Evolutionary conservation across 2,888 invertebrate genomes (phyloP).

Genomic region (Andricus curvator): DNA sequence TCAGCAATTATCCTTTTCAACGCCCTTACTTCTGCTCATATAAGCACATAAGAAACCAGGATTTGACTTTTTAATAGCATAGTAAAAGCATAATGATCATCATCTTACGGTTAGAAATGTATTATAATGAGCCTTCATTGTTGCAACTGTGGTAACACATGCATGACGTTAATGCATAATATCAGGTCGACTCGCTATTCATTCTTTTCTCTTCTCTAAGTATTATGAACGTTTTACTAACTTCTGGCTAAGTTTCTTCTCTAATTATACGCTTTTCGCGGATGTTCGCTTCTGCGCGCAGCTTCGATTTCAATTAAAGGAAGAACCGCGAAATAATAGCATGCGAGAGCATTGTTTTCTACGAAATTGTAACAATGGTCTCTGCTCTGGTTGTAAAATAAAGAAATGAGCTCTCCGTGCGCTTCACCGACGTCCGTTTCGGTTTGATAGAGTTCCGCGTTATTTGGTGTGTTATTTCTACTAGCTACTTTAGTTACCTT

Average conservation of each 20-base stretch:
- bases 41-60: conserved; percentile 12
- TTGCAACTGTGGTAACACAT: conserved; percentile 32
- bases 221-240: conserved; percentile 26
- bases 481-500: not conserved
- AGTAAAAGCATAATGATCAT: conserved; percentile 24
- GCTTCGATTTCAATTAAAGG: conserved; percentile 33
- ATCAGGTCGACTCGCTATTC: conserved; percentile 18
- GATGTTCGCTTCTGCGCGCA: conserved; percentile 36
- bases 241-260: conserved; percentile 29
- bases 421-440: not conserved
- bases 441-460: not conserved
- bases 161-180: conserved; percentile 35
- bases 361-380: conserved; percentile 31
- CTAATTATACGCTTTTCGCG: conserved; percentile 38
- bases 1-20: not conserved
- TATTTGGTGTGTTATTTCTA: not conserved
- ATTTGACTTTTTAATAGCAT: conserved; percentile 7
- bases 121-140: conserved; percentile 24
- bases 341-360: conserved; percentile 27
- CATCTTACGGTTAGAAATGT: conserved; percentile 28
- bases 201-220: conserved; percentile 28
- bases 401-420: conserved; percentile 21
- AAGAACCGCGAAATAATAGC: conserved; percentile 30
- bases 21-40: conserved; percentile 7
- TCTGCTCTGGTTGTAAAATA: conserved; percentile 7